phyloP scores from a whole-genome alignment of 2,888 invertebrate species.

The Aphodius granarius region DNA sequence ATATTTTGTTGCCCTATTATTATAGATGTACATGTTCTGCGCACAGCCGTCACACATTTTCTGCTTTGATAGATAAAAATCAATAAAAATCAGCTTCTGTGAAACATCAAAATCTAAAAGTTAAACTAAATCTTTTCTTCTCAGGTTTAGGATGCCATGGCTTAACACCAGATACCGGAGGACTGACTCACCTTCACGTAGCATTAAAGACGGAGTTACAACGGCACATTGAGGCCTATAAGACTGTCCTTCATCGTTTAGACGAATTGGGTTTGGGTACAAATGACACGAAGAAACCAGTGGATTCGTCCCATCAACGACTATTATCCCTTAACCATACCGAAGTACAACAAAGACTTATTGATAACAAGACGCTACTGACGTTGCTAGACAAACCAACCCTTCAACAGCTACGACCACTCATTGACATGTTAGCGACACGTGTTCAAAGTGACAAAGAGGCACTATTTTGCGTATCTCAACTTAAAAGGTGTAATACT shows the following conservation, averaged over 20 bases:
- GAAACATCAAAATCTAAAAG: too few relatives aligned
- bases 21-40: too few relatives aligned
- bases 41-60: too few relatives aligned
- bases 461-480: constrained; percentile 72
- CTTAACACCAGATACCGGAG: constrained; percentile 66
- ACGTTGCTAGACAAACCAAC: constrained; percentile 83
- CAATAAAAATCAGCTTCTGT: too few relatives aligned
- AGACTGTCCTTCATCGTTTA: constrained; percentile 82
- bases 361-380: constrained; percentile 87
- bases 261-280: constrained; percentile 70
- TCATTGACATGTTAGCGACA: constrained; percentile 70
- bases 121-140: not conserved
- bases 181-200: constrained; percentile 76
- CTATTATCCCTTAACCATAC: constrained; percentile 80
- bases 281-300: constrained; percentile 61
- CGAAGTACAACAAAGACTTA: constrained; percentile 86
- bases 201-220: constrained; percentile 84
- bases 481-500: constrained; percentile 57
- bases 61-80: too few relatives aligned
- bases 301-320: constrained; percentile 86
- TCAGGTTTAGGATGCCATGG: constrained; percentile 83
- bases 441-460: constrained; percentile 92
- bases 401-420: constrained; percentile 70
- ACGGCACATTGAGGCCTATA: constrained; percentile 82
- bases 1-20: too few relatives aligned